These are phyloP conservation scores for Druon quercuslanigerum DNA, from an alignment of 1,140 invertebrate species.

Conservation along the genomic window DNA sequence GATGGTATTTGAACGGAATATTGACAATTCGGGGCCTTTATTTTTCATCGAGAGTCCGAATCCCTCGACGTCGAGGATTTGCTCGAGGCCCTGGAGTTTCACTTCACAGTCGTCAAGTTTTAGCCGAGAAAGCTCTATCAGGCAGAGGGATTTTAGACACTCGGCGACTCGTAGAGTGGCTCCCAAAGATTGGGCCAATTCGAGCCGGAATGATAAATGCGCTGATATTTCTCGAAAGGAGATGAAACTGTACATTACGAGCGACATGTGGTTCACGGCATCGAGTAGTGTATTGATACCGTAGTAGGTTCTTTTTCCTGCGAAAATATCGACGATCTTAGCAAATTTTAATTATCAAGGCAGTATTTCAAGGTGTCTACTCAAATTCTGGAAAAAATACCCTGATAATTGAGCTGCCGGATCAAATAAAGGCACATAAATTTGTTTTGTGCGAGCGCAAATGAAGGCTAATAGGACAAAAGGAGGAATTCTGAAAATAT, in stretches of 20 bases:
- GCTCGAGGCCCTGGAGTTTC: constrained; percentile 64
- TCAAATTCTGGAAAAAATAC: too few relatives aligned
- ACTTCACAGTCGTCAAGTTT: constrained; percentile 64
- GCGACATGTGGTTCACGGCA: constrained; percentile 37
- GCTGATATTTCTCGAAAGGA: constrained; percentile 60
- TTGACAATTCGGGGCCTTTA: neutral
- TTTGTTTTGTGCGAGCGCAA: too few relatives aligned
- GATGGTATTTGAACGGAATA: constrained; percentile 1
- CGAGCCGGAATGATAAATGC: constrained; percentile 58
- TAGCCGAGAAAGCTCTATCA: constrained; percentile 61
- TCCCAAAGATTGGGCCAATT: constrained; percentile 59
- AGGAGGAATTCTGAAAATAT: too few relatives aligned
- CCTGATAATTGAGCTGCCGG: too few relatives aligned
- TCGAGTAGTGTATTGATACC: constrained; percentile 55
- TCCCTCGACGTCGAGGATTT: constrained; percentile 63
- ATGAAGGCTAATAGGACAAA: too few relatives aligned
- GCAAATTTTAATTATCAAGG: neutral
- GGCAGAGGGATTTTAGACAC: constrained; percentile 62
- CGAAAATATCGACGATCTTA: neutral
- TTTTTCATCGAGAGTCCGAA: constrained; percentile 47
- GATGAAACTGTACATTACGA: constrained; percentile 61
- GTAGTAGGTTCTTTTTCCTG: constrained; percentile 44
- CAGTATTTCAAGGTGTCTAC: too few relatives aligned
- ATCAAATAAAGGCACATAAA: too few relatives aligned
- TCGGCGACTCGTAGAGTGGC: constrained; percentile 61